Conservation (phyloP, 37 sponge, comb jelly and placozoan genomes). For the Cliona cf. orientalis region DNA sequence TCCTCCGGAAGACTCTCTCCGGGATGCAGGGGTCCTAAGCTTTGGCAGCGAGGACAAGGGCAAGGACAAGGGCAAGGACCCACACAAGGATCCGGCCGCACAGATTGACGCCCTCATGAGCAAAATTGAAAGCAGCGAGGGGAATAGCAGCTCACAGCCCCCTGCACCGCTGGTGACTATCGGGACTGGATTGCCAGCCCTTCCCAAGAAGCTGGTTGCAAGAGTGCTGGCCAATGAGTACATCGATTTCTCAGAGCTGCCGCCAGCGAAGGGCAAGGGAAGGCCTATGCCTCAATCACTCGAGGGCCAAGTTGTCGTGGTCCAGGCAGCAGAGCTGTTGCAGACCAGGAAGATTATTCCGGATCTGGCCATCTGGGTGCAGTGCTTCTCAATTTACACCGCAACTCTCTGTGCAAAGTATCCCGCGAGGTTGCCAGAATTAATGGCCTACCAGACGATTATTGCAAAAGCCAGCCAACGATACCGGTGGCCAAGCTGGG, state of each 20-base stretch:
- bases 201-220: constrained; percentile 22
- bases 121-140: too few relatives aligned
- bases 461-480: constrained; percentile 34
- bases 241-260: constrained; percentile 44
- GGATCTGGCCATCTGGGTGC: constrained; percentile 54
- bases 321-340: constrained; percentile 40
- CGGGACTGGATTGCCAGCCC: constrained; percentile 39
- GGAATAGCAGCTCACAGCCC: too few relatives aligned
- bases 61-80: too few relatives aligned
- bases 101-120: too few relatives aligned
- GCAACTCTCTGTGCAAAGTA: constrained; percentile 6
- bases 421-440: constrained; percentile 7
- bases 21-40: too few relatives aligned
- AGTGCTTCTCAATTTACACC: constrained; percentile 40
- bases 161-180: not conserved
- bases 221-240: constrained; percentile 25
- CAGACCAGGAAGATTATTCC: constrained; percentile 30
- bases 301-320: constrained; percentile 34
- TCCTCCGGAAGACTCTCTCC: too few relatives aligned
- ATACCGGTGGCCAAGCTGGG: constrained; percentile 35
- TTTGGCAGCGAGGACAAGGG: too few relatives aligned
- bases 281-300: constrained; percentile 3
- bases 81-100: too few relatives aligned
- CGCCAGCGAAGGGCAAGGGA: constrained; percentile 53
- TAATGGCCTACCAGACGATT: constrained; percentile 33